phyloP scores from a whole-genome alignment of 2,797 vertebrate species.

The Melanotaenia boesemani region DNA sequence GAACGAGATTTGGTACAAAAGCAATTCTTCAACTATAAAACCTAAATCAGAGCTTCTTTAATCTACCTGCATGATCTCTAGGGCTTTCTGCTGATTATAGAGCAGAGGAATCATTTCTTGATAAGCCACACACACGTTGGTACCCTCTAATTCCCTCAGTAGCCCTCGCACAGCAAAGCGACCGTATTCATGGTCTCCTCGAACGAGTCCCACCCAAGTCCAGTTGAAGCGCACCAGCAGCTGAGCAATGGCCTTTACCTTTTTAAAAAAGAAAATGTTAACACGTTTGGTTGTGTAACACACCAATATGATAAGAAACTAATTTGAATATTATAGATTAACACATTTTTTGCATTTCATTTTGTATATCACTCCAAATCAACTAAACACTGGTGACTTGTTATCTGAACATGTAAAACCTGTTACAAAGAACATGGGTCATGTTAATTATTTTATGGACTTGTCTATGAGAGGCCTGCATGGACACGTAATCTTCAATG shows the following conservation, averaged over 20 bases:
- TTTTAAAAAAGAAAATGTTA: slow-evolving; percentile 5
- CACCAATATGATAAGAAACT: neutral
- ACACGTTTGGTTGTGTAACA: neutral
- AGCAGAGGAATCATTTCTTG: slow-evolving; percentile 81
- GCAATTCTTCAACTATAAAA: neutral
- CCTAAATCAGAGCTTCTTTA: neutral
- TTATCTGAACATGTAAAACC: too few relatives aligned
- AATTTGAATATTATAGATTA: neutral
- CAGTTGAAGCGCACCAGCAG: slow-evolving; percentile 79
- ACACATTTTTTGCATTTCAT: neutral
- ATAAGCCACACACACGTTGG: slow-evolving; percentile 79
- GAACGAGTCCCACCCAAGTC: slow-evolving; percentile 82
- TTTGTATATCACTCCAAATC: too few relatives aligned
- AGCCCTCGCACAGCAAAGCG: slow-evolving; percentile 81
- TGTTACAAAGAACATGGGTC: too few relatives aligned
- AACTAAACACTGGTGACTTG: too few relatives aligned
- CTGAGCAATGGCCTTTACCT: slow-evolving; percentile 82
- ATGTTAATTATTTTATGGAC: too few relatives aligned
- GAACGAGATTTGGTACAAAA: neutral
- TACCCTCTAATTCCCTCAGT: slow-evolving; percentile 74
- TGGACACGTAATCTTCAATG: too few relatives aligned
- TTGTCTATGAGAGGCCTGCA: too few relatives aligned
- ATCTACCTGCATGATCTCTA: slow-evolving; percentile 77
- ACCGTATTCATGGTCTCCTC: slow-evolving; percentile 83
- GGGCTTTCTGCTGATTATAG: slow-evolving; percentile 69